A percentile compares a stretch with the other conserved stretches of the same genome.
Evolutionary conservation across 2,113 vertebrate genomes (phyloP).

Genomic region (Plestiodon gilberti): DNA sequence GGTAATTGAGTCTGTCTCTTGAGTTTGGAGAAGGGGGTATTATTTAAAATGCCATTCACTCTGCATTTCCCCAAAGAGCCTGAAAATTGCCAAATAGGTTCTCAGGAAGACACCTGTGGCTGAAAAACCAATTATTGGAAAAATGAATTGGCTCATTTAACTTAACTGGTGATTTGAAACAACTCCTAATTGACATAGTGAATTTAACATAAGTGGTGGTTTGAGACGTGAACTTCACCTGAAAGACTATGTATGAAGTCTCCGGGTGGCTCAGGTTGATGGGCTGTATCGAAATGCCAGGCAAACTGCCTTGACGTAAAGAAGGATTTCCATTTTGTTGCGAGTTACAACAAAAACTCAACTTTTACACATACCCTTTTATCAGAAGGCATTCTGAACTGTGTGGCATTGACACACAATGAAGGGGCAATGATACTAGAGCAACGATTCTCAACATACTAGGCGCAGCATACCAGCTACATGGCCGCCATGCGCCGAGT

Average conservation of each 20-base stretch:
- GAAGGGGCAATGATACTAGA: no score
- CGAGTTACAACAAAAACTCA: neutral
- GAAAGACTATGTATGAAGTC: neutral
- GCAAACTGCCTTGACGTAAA: neutral
- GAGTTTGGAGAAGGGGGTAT: neutral
- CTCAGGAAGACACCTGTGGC: neutral
- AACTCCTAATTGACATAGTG: neutral
- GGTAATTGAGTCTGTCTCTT: fast-evolving
- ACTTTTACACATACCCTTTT: neutral
- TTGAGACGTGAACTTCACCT: neutral
- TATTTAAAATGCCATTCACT: conserved; percentile 32
- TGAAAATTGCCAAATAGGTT: neutral
- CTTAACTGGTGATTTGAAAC: neutral
- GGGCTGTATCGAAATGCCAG: neutral
- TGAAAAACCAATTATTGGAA: conserved; percentile 8
- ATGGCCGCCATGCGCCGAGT: no score
- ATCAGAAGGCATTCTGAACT: no score
- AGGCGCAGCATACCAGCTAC: no score
- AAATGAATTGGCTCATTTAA: neutral
- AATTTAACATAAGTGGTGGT: neutral
- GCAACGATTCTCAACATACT: no score
- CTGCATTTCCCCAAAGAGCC: neutral
- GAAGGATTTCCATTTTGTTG: neutral
- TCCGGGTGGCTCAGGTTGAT: neutral
- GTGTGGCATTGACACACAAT: no score